Evolutionary conservation across 2,113 vertebrate genomes (phyloP).

Genomic region (Antennarius striatus): DNA sequence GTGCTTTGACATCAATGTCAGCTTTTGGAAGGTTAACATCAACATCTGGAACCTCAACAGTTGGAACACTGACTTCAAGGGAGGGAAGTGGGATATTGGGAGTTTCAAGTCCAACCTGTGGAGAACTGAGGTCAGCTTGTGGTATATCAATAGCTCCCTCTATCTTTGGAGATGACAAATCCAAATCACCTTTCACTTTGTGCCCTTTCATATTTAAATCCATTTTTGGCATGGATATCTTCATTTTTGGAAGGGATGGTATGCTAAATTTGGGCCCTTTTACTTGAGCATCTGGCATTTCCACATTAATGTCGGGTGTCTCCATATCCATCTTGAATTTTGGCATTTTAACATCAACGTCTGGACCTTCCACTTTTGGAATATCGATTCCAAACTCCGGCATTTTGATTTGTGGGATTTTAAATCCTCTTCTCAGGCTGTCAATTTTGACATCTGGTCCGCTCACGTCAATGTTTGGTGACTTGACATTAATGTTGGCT

Average conservation of each 20-base stretch:
- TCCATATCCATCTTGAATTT: slow-evolving; percentile 51
- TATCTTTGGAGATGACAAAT: slow-evolving; percentile 25
- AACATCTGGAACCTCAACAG: slow-evolving; percentile 23
- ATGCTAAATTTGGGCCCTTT: slow-evolving; percentile 51
- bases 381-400: slow-evolving; percentile 16
- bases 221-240: slow-evolving; percentile 51
- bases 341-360: not conserved
- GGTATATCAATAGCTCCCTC: no score
- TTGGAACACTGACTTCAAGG: slow-evolving; percentile 9
- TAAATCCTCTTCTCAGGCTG: slow-evolving; percentile 1
- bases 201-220: slow-evolving; percentile 77
- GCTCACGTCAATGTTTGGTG: not conserved
- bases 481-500: accelerated
- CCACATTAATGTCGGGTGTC: not conserved
- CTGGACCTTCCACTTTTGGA: not conserved
- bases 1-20: slow-evolving; percentile 28
- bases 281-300: slow-evolving; percentile 55
- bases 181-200: slow-evolving; percentile 64
- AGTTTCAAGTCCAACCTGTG: slow-evolving; percentile 45
- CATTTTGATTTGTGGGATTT: slow-evolving; percentile 60
- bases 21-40: not conserved
- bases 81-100: slow-evolving; percentile 54
- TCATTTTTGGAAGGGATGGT: slow-evolving; percentile 10
- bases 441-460: not conserved
- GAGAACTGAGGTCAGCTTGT: no score